Evolutionary conservation across 1,140 invertebrate genomes (phyloP).

Genomic region (Rhopalosiphum padi): DNA sequence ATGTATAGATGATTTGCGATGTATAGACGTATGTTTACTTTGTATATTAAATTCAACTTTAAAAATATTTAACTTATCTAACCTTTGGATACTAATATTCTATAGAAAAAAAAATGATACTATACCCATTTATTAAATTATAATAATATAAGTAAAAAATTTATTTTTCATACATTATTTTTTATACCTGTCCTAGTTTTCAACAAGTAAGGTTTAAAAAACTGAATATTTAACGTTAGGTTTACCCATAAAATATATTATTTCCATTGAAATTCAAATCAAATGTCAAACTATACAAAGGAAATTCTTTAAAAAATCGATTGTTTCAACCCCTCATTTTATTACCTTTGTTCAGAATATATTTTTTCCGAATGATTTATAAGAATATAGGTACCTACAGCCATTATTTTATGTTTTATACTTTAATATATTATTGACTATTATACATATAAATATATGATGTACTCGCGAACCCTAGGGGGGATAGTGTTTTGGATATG

Average conservation of each 20-base stretch:
- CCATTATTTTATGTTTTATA: not conserved
- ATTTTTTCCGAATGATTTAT: not conserved
- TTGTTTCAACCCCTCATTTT: not conserved
- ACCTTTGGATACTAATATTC: not conserved
- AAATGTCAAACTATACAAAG: not conserved
- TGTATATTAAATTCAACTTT: not conserved
- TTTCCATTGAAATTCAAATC: constrained; percentile 10
- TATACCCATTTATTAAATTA: not conserved
- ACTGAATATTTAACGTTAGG: not conserved
- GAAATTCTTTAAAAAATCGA: not conserved
- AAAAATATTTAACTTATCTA: not conserved
- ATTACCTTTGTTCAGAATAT: not conserved
- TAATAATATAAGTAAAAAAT: not conserved
- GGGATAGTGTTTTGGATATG: not conserved
- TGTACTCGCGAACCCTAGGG: too few relatives aligned
- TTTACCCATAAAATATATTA: not conserved
- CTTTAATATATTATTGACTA: not conserved
- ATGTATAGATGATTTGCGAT: too few relatives aligned
- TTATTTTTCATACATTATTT: not conserved
- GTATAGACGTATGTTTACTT: not conserved
- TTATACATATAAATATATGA: not conserved
- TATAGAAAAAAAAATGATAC: not conserved
- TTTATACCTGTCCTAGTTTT: not conserved
- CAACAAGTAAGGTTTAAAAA: not conserved
- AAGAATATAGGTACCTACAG: not conserved